These are phyloP conservation scores for Acleris cristana DNA, from an alignment of 2,888 invertebrate species.

Conservation along the genomic window DNA sequence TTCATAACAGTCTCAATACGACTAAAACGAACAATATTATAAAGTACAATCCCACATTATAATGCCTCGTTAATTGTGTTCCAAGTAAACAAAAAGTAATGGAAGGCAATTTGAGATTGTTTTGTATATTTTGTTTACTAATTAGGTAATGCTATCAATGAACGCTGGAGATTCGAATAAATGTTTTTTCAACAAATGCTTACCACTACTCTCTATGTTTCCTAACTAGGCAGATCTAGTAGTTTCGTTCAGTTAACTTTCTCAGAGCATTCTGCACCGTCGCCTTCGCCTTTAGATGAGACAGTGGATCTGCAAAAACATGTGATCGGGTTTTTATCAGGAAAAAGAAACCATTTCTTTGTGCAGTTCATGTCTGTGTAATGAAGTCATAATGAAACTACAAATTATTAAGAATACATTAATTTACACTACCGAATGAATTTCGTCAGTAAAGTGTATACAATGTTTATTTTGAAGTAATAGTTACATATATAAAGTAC, in stretches of 20 bases:
- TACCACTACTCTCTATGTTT: conserved; percentile 56
- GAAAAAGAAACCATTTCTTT: neutral
- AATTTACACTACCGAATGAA: conserved; percentile 24
- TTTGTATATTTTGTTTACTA: conserved; percentile 2
- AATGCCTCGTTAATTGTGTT: neutral
- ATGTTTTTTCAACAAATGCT: conserved; percentile 68
- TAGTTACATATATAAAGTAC: conserved; percentile 26
- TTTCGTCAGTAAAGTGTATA: conserved; percentile 23
- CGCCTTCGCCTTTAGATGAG: conserved; percentile 82
- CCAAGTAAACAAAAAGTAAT: conserved; percentile 13
- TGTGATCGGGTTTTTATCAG: conserved; percentile 29
- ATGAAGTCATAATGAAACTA: conserved; percentile 27
- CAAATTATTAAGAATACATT: conserved; percentile 21
- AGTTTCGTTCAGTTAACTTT: conserved; percentile 81
- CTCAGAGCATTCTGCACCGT: conserved; percentile 82
- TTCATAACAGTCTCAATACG: conserved; percentile 29
- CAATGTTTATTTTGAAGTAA: conserved; percentile 20
- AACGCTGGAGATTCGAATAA: conserved; percentile 43
- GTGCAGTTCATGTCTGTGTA: conserved; percentile 35
- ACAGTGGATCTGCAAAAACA: conserved; percentile 79
- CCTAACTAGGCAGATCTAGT: conserved; percentile 53
- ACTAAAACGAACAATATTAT: neutral
- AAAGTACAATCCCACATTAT: conserved; percentile 9
- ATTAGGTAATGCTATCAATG: neutral
- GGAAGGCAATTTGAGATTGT: conserved; percentile 23